These are phyloP conservation scores for Alauda arvensis DNA, from an alignment of 2,797 vertebrate genomes.

Conservation along the genomic window DNA sequence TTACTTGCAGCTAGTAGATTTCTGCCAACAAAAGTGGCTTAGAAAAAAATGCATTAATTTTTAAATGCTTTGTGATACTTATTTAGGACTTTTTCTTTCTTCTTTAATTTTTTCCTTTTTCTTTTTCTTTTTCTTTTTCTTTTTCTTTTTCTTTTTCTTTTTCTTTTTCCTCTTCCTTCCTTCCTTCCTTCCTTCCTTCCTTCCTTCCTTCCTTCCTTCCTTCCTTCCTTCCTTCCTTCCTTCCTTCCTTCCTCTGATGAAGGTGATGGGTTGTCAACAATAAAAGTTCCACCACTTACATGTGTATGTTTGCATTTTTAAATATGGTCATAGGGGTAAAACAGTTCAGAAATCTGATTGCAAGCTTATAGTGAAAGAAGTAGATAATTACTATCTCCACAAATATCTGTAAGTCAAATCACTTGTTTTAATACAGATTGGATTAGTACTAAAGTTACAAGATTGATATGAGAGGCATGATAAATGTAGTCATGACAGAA, in stretches of 20 bases:
- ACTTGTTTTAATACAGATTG: conserved; percentile 64
- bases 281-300: neutral
- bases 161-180: neutral
- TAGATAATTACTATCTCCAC: conserved; percentile 63
- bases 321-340: conserved; percentile 1
- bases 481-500: conserved; percentile 70
- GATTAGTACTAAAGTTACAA: conserved; percentile 55
- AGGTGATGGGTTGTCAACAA: neutral
- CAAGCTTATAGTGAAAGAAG: conserved; percentile 43
- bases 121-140: neutral
- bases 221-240: neutral
- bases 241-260: neutral
- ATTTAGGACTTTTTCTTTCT: neutral
- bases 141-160: neutral
- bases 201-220: neutral
- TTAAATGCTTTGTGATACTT: conserved; percentile 3
- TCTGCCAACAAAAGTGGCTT: neutral
- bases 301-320: conserved; percentile 30
- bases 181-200: neutral
- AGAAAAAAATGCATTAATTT: neutral
- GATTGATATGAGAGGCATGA: conserved; percentile 56
- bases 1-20: neutral
- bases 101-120: neutral
- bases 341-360: conserved; percentile 41
- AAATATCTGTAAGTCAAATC: conserved; percentile 59